Conservation (phyloP, 2,797 vertebrate genomes). For the Ptychobarbus kaznakovi region DNA sequence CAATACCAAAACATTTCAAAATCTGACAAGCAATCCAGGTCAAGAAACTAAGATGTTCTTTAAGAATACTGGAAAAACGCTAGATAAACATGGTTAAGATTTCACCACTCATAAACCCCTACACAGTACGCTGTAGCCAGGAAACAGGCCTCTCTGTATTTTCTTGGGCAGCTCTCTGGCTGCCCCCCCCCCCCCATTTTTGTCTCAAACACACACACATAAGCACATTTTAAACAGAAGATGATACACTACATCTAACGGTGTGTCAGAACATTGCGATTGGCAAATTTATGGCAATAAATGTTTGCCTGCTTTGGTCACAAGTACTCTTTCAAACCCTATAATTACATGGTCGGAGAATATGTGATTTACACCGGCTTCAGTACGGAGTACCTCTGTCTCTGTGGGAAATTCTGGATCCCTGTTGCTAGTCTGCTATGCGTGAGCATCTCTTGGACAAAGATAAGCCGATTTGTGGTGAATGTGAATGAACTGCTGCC, state of each 20-base stretch:
- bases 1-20: conserved; percentile 20
- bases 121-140: conserved; percentile 40
- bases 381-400: background rate
- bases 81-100: conserved; percentile 55
- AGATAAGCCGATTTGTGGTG: conserved; percentile 39
- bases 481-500: conserved; percentile 41
- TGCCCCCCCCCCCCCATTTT: conserved; percentile 1
- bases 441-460: conserved; percentile 13
- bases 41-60: conserved; percentile 42
- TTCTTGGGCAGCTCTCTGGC: conserved; percentile 40
- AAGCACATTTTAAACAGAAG: conserved; percentile 17
- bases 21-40: conserved; percentile 3
- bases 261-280: conserved; percentile 9
- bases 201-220: conserved; percentile 26
- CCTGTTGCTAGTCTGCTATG: background rate
- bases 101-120: conserved; percentile 54
- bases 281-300: conserved; percentile 34
- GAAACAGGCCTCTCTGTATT: conserved; percentile 58
- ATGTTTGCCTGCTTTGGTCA: conserved; percentile 35
- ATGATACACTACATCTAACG: conserved; percentile 21
- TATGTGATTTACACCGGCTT: conserved; percentile 27
- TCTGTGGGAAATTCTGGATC: conserved; percentile 11
- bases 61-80: conserved; percentile 45
- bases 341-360: conserved; percentile 32
- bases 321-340: conserved; percentile 31